Evolutionary conservation across 2,797 vertebrate species (phyloP).

Genomic region (Diplodus sargus): DNA sequence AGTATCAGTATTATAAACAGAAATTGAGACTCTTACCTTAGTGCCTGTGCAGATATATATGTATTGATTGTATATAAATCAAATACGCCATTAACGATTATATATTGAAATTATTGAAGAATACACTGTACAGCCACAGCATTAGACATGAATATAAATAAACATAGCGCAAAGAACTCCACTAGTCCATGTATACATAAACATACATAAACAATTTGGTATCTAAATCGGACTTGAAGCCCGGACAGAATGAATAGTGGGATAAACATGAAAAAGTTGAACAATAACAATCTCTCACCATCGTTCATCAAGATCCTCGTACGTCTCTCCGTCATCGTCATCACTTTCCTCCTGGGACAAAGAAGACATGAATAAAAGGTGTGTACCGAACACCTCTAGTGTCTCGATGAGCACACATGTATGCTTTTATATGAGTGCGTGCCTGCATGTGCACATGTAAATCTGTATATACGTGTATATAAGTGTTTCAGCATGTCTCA

Average conservation of each 20-base stretch:
- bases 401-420: background rate
- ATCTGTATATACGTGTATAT: background rate
- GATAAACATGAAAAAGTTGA: constrained; percentile 1
- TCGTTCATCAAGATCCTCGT: constrained; percentile 90
- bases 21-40: no score
- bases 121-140: background rate
- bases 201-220: background rate
- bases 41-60: no score
- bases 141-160: background rate
- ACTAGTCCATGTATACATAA: background rate
- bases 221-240: background rate
- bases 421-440: background rate
- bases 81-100: no score
- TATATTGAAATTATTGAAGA: background rate
- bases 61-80: no score
- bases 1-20: background rate
- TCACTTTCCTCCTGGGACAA: constrained; percentile 77
- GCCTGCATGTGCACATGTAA: constrained; percentile 1
- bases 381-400: background rate
- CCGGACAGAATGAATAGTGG: background rate
- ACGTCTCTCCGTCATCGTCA: constrained; percentile 88
- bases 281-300: constrained; percentile 80
- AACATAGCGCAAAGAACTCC: background rate
- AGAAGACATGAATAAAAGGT: constrained; percentile 5
- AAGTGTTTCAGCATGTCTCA: constrained; percentile 60